phyloP scores from a whole-genome alignment of 2,797 vertebrate species.

The Monodelphis domestica region DNA sequence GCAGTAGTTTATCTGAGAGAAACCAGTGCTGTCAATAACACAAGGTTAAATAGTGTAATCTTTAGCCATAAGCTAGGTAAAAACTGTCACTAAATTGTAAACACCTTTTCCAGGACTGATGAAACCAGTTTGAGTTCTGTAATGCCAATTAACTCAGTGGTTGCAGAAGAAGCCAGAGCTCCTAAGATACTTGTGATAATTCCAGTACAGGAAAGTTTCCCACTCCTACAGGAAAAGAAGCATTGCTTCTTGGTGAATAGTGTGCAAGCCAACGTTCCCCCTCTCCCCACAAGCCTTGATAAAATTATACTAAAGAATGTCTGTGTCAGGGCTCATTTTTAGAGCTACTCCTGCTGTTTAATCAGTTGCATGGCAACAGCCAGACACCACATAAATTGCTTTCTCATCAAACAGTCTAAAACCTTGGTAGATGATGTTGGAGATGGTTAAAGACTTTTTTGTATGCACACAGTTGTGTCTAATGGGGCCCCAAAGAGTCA shows the following conservation, averaged over 20 bases:
- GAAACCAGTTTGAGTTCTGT: background rate
- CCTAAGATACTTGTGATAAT: background rate
- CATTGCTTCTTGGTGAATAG: background rate
- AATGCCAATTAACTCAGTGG: background rate
- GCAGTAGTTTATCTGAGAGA: conserved; percentile 29
- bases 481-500: conserved; percentile 11
- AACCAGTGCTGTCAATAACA: background rate
- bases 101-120: background rate
- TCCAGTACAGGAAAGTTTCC: accelerated
- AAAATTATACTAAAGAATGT: background rate
- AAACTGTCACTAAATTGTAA: conserved; percentile 8
- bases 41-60: background rate
- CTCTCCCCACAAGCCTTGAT: background rate
- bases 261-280: background rate
- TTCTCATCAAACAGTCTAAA: conserved; percentile 21
- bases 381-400: background rate
- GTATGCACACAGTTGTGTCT: background rate
- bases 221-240: background rate
- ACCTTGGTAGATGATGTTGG: background rate
- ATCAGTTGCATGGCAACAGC: background rate
- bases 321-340: background rate
- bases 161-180: background rate
- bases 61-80: conserved; percentile 9
- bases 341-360: background rate
- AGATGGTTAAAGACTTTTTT: background rate